phyloP scores from a whole-genome alignment of 2,113 vertebrate genomes.

The Notarius lentiginosus region DNA sequence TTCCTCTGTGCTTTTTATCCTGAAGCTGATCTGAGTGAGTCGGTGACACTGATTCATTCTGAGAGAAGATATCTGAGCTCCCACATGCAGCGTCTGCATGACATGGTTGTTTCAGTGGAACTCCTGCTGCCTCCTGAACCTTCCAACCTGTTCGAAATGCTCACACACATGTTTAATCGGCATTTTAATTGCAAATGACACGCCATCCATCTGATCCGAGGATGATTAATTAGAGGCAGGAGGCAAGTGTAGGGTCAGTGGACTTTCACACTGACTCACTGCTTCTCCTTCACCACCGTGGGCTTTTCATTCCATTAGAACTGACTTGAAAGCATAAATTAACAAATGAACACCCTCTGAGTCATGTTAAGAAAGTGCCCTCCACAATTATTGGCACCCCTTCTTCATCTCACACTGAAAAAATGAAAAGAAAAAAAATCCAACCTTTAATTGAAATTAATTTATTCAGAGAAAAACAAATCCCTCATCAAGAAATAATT shows the following conservation, averaged over 20 bases:
- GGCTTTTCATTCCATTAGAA: background rate
- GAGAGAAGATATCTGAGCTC: background rate
- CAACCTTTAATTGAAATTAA: too few species aligned
- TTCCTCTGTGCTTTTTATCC: background rate
- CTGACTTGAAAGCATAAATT: background rate
- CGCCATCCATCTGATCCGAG: background rate
- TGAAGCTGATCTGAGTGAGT: background rate
- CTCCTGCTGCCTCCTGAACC: constrained; percentile 2
- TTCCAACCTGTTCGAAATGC: background rate
- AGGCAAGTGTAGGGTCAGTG: constrained; percentile 13
- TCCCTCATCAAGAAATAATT: too few species aligned
- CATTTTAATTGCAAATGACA: constrained; percentile 29
- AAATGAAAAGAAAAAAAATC: too few species aligned
- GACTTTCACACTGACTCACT: background rate
- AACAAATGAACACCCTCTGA: background rate
- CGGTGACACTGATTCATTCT: background rate
- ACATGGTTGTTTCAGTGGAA: constrained; percentile 6
- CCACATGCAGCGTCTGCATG: constrained; percentile 11
- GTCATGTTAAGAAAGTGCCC: background rate
- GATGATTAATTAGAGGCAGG: constrained; percentile 25
- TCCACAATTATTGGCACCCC: too few species aligned
- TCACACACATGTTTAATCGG: constrained; percentile 18
- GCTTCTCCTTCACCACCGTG: background rate
- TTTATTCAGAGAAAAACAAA: too few species aligned
- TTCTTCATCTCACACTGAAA: too few species aligned